Conservation (phyloP, 2,113 vertebrate species). For the Agapornis roseicollis region DNA sequence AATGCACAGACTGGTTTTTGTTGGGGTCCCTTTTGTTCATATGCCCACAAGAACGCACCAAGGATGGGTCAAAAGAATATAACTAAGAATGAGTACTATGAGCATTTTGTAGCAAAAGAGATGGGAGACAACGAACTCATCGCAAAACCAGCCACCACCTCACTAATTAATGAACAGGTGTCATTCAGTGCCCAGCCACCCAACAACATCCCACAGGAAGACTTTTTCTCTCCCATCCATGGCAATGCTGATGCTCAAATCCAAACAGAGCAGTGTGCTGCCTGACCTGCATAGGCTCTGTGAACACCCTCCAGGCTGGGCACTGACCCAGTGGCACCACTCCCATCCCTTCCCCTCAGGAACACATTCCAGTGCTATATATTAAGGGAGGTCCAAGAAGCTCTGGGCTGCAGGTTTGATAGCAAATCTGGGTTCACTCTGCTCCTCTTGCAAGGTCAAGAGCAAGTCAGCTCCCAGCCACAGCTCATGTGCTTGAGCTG, state of each 20-base stretch:
- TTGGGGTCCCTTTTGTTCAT: background rate
- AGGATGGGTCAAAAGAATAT: background rate
- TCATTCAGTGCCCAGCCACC: background rate
- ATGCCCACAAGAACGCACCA: background rate
- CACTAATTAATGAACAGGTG: background rate
- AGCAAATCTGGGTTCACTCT: background rate
- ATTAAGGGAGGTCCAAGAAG: background rate
- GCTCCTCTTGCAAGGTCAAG: background rate
- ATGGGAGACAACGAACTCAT: background rate
- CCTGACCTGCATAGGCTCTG: background rate
- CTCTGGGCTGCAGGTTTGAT: background rate
- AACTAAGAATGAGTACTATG: background rate
- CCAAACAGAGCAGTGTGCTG: background rate
- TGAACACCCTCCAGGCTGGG: background rate
- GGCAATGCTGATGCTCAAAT: background rate
- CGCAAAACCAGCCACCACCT: background rate
- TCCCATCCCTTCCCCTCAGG: background rate
- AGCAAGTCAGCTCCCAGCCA: background rate
- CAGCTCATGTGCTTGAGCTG: background rate
- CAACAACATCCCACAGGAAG: background rate
- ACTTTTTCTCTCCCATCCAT: background rate
- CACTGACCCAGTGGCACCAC: accelerated
- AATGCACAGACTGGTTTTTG: background rate
- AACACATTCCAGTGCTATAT: background rate
- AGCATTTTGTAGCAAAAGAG: background rate